Percentiles rank a stretch among this genome's conserved stretches.
phyloP scores from a whole-genome alignment of 2,113 vertebrate species.

The Stigmatopora argus region DNA sequence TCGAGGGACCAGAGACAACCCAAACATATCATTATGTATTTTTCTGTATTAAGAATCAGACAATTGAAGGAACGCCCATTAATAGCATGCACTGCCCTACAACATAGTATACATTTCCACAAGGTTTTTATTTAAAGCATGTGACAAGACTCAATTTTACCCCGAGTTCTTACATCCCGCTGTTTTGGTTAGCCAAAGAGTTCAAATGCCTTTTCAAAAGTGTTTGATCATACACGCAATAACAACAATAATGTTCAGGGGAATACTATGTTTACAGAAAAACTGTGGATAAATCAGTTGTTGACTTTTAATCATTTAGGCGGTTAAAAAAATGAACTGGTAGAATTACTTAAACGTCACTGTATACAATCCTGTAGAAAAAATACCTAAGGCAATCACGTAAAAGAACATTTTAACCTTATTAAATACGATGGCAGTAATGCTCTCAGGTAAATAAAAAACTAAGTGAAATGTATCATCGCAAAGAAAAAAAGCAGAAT shows the following conservation, averaged over 20 bases:
- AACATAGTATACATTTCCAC: background rate
- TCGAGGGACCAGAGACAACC: background rate
- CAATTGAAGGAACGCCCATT: background rate
- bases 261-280: background rate
- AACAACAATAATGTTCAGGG: too few relatives aligned
- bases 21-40: background rate
- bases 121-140: background rate
- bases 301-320: background rate
- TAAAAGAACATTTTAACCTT: background rate
- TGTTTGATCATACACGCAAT: too few relatives aligned
- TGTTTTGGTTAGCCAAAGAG: background rate
- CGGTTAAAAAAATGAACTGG: background rate
- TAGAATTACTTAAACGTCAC: background rate
- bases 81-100: background rate
- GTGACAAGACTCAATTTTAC: too few relatives aligned
- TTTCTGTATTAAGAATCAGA: background rate
- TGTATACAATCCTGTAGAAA: background rate
- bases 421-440: background rate
- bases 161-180: too few relatives aligned
- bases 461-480: slow-evolving; percentile 5
- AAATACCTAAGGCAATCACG: background rate
- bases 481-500: background rate
- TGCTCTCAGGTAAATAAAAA: background rate
- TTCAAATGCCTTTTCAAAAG: too few relatives aligned
- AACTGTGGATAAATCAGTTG: background rate